Evolutionary conservation across 2,113 vertebrate species (phyloP), one percentile per base, ranked within the genome.

Genomic region (Chascanopsetta lugubris): DNA sequence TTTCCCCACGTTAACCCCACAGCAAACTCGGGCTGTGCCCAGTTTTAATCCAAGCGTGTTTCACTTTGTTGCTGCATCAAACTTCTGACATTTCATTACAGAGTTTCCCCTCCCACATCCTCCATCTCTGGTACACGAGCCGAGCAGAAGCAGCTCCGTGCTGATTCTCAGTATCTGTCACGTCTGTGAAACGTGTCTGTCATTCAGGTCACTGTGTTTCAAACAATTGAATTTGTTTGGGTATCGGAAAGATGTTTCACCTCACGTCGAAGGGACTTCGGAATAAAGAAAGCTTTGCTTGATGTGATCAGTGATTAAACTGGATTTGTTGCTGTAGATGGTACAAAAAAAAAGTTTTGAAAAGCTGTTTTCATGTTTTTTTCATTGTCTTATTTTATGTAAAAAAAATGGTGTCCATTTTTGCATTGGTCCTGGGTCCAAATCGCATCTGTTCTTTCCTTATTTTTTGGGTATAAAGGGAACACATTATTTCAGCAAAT

Each of bases 91-190:
- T 86, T 80, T 83, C 68, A 75, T 10, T 42, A 57, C 25, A 61
- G 75, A 86, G 54, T 86, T 89, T 25, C 87, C 87, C 87, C 85
- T 85, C 84, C 87, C 77, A 89, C 87, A 66, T 69, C 18, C 25
- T 75, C 17, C 63, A 24, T 62, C 51, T 38, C 38, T 75, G 38
- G 29, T 30, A 53, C 50, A 67, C 2, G 21, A 58, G 21, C 22
- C 15, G 29, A 64, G 24, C 59, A 66, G 18, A 3, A 40, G 22
- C 56, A 53, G 46, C 8, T 13, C 29, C 24, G 17, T 71, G 48
- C 68, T 30, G 43, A 56, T 13, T 6, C 9, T 69, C 10, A 9
- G n/a, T 58, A 5, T 71, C 8, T 38, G 11, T 36, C 6, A 8
- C 17, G n/a, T n/a, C 40, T n/a, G n/a, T n/a, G n/a, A n/a, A n/a